phyloP scores from a whole-genome alignment of 1,140 invertebrate genomes.

The Drosophila leontia region DNA sequence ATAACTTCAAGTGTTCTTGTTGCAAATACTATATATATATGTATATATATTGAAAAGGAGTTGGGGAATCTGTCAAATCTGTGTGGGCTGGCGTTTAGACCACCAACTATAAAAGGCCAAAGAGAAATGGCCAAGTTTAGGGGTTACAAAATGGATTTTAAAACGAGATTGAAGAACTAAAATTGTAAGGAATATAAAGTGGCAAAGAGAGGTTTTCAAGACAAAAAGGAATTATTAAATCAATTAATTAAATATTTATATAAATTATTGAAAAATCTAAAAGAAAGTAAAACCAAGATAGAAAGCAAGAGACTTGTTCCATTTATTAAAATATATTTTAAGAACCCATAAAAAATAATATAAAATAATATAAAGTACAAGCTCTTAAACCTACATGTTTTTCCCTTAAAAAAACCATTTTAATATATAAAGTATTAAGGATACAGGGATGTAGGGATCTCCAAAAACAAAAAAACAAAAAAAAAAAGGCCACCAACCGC shows the following conservation, averaged over 20 bases:
- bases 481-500: constrained; percentile 1
- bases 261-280: neutral
- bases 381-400: neutral
- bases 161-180: constrained; percentile 3
- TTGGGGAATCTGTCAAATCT: constrained; percentile 30
- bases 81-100: constrained; percentile 29
- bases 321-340: too few relatives aligned
- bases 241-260: neutral
- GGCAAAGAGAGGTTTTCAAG: neutral
- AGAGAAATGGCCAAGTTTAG: constrained; percentile 24
- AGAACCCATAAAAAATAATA: too few relatives aligned
- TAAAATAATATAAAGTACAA: neutral
- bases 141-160: constrained; percentile 10
- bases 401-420: neutral
- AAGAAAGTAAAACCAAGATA: too few relatives aligned
- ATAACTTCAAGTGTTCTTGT: constrained; percentile 76
- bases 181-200: neutral
- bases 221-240: neutral
- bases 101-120: constrained; percentile 21
- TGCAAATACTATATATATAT: constrained; percentile 63
- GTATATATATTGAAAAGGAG: too few relatives aligned
- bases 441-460: too few relatives aligned
- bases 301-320: too few relatives aligned
- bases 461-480: neutral
- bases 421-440: neutral